Evolutionary conservation across 2,797 vertebrate genomes (phyloP), one percentile per base, ranked within the genome.

Genomic region (Labroides dimidiatus): DNA sequence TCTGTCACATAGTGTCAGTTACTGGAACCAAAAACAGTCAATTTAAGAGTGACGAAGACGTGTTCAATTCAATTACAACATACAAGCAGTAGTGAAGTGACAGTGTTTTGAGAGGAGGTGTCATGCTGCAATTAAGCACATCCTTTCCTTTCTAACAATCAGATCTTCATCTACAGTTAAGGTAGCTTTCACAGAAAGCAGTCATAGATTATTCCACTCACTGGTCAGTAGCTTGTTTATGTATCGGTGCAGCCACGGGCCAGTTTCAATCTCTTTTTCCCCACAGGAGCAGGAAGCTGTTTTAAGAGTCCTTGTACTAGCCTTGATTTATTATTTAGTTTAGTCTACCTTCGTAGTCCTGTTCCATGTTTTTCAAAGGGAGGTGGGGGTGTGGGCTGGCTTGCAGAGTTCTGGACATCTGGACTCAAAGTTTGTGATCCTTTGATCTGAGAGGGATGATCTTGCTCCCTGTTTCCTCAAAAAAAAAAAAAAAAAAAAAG

Each of bases 141-240:
- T 74, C 58, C 68, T 45, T 69, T 82, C 51, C 39, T 15, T 75
- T 85, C 77, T 77, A 67, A 82, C 58, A 53, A 23, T 72, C 75
- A 52, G 82, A 82, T 81, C 84, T 88, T 81, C 64, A 81, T 84
- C 79, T 82, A 82, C 86, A 82, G 71, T 72, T 83, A 88, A 61
- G 64, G 71, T 23, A 89, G 93, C 93, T 93, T 93, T 94, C 92
- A 94, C 90, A 90, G 93, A 94, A 94, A 94, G 93, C 93, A 91
- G 44, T 50, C 61, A 62, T 67, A 73, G 12, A 62, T 33, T 56
- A 65, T 77, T 85, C 73, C 82, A 84, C 77, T 77, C 75, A 76
- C 81, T 85, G 79, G 79, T 89, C 87, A 90, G 82, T 84, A 85
- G 85, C 81, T 72, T 77, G 56, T 89, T 64, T 80, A 45, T 53